Evolutionary conservation across 2,888 invertebrate genomes (phyloP).

Genomic region (Erebia palarica): DNA sequence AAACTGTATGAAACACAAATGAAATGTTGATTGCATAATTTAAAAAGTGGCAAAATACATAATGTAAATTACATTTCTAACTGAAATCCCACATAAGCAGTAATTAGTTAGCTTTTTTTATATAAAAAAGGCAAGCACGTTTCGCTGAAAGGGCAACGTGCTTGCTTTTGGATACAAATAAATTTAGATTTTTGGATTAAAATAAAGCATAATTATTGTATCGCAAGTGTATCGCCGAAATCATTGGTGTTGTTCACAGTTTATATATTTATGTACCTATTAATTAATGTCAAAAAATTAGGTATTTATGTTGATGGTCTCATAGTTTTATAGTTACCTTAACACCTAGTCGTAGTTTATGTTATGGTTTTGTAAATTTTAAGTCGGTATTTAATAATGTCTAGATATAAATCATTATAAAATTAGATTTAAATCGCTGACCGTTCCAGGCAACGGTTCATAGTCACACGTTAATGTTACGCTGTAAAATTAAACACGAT

Average conservation of each 20-base stretch:
- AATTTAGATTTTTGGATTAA: no score
- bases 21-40: no score
- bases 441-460: neutral
- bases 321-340: constrained; percentile 62
- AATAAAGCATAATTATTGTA: no score
- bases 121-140: no score
- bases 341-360: constrained; percentile 67
- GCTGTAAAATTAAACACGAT: constrained; percentile 21
- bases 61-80: no score
- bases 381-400: constrained; percentile 43
- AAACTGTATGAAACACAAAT: neutral
- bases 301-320: constrained; percentile 51
- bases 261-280: neutral
- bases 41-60: no score
- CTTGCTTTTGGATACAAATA: no score
- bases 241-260: constrained; percentile 33
- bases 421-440: constrained; percentile 8
- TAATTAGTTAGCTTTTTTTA: no score
- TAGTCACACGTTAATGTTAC: constrained; percentile 32
- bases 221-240: constrained; percentile 12
- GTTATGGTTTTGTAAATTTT: constrained; percentile 70
- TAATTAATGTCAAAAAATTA: constrained; percentile 5
- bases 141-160: no score
- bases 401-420: constrained; percentile 11
- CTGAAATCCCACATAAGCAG: no score